Percentiles rank a stretch among this genome's conserved stretches.
These are phyloP conservation scores for Drosophila ambigua DNA, from an alignment of 1,140 invertebrate species.

Conservation along the genomic window DNA sequence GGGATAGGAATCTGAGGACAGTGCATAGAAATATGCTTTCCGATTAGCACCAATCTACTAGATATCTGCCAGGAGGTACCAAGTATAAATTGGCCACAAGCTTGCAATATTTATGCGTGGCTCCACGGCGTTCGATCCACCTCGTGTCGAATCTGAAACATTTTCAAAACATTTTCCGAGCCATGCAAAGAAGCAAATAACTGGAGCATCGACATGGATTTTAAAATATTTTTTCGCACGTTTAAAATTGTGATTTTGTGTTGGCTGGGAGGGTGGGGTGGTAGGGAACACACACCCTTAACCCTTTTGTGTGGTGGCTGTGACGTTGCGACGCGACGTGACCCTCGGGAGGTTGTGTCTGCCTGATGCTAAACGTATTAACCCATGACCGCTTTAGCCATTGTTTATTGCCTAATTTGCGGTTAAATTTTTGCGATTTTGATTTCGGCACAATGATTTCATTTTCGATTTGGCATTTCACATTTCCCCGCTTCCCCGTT, in stretches of 20 bases:
- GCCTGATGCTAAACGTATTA: conserved; percentile 74
- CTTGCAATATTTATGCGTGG: too few species aligned
- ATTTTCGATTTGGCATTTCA: conserved; percentile 46
- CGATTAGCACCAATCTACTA: too few species aligned
- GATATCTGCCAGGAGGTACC: too few species aligned
- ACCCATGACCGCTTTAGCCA: conserved; percentile 77
- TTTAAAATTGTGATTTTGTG: conserved; percentile 21
- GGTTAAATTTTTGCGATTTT: conserved; percentile 56
- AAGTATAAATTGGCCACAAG: too few species aligned
- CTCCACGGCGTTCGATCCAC: too few species aligned
- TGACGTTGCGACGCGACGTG: neutral
- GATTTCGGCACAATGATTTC: conserved; percentile 68
- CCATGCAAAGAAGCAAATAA: neutral
- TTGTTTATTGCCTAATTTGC: conserved; percentile 78
- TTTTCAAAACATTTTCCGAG: too few species aligned
- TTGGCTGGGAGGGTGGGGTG: neutral
- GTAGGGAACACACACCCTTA: conserved; percentile 5
- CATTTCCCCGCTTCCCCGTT: neutral
- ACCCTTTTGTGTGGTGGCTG: conserved; percentile 30
- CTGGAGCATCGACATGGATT: conserved; percentile 9
- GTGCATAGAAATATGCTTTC: too few species aligned
- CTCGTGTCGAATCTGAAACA: too few species aligned
- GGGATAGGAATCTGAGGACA: too few species aligned
- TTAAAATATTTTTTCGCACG: conserved; percentile 32
- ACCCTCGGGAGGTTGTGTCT: conserved; percentile 38